Percentiles rank a stretch among this genome's conserved stretches.
phyloP scores from a whole-genome alignment of 2,888 invertebrate species.

The Metopia argyrocephala region DNA sequence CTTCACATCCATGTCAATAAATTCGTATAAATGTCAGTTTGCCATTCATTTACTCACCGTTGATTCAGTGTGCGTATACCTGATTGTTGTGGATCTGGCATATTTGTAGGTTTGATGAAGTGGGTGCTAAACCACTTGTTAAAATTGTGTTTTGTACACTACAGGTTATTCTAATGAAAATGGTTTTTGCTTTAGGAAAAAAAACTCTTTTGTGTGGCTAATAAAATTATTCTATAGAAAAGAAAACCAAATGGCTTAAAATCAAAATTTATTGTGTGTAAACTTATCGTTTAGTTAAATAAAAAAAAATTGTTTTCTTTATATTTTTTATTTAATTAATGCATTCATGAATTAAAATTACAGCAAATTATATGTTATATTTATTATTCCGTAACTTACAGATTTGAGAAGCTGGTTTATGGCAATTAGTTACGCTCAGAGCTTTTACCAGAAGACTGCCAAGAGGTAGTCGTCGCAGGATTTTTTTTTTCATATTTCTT shows the following conservation, averaged over 20 bases:
- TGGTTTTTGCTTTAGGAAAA: not conserved
- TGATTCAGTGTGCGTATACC: not conserved
- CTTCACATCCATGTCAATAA: conserved; percentile 49
- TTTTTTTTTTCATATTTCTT: too few relatives aligned
- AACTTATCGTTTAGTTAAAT: too few relatives aligned
- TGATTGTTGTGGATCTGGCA: not conserved
- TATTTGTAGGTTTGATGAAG: conserved; percentile 5
- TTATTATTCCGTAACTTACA: too few relatives aligned
- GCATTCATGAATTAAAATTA: too few relatives aligned
- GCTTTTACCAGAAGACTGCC: too few relatives aligned
- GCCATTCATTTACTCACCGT: conserved; percentile 53
- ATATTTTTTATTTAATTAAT: too few relatives aligned
- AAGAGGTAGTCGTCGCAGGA: too few relatives aligned
- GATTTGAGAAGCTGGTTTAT: too few relatives aligned
- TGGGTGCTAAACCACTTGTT: conserved; percentile 53
- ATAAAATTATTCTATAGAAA: not conserved
- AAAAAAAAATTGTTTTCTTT: too few relatives aligned
- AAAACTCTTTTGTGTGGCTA: not conserved
- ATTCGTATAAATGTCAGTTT: conserved; percentile 57
- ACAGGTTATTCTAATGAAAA: conserved; percentile 41
- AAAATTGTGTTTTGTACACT: conserved; percentile 46
- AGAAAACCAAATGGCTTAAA: not conserved
- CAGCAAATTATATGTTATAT: too few relatives aligned
- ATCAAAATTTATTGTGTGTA: not conserved
- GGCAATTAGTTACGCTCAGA: too few relatives aligned